Conservation (phyloP, 1,140 invertebrate species). For the Meloidogyne floridensis region DNA sequence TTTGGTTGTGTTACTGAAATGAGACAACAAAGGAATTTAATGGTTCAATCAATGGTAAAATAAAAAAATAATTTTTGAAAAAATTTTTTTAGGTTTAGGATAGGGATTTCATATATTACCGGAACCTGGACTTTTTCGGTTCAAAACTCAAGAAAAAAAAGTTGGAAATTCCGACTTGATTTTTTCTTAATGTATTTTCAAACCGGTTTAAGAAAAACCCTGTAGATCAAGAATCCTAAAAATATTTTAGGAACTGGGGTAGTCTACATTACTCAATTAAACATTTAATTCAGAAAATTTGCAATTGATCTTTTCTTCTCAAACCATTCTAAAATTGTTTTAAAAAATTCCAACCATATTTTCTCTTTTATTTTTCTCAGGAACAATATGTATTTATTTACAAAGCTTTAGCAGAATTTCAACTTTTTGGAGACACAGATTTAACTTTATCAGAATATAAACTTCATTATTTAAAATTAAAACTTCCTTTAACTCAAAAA, state of each 20-base stretch:
- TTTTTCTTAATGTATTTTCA: too few relatives aligned
- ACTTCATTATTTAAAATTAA: constrained; percentile 70
- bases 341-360: too few relatives aligned
- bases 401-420: constrained; percentile 86
- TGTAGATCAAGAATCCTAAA: too few relatives aligned
- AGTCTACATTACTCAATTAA: too few relatives aligned
- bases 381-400: constrained; percentile 98
- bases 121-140: too few relatives aligned
- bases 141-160: too few relatives aligned
- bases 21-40: constrained; percentile 83
- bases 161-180: too few relatives aligned
- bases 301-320: too few relatives aligned
- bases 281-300: too few relatives aligned
- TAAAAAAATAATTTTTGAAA: constrained; percentile 59
- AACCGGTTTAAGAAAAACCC: too few relatives aligned
- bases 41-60: constrained; percentile 80
- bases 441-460: constrained; percentile 76
- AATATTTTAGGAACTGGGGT: too few relatives aligned
- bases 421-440: constrained; percentile 90
- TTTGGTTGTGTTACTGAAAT: constrained; percentile 87
- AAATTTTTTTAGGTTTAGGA: constrained; percentile 13
- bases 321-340: not conserved
- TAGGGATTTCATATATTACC: too few relatives aligned
- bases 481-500: constrained; percentile 55
- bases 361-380: constrained; percentile 67